Evolutionary conservation across 2,113 vertebrate species (phyloP).

Genomic region (Muntiacus reevesi): DNA sequence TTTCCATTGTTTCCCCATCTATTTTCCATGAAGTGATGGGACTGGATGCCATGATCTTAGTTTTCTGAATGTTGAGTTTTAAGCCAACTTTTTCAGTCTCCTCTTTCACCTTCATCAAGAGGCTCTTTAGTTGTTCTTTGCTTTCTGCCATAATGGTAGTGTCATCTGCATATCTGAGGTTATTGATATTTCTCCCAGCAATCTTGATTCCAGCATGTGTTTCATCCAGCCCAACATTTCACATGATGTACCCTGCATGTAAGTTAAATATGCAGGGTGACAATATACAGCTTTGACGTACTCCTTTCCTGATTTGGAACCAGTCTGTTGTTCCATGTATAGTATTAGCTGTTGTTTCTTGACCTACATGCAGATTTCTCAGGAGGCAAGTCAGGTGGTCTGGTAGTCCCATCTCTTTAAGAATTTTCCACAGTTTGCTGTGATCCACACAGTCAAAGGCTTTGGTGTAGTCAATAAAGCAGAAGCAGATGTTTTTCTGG

Average conservation of each 20-base stretch:
- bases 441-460: background rate
- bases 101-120: background rate
- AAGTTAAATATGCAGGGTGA: background rate
- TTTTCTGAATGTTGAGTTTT: background rate
- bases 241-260: background rate
- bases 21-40: background rate
- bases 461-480: background rate
- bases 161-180: background rate
- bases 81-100: background rate
- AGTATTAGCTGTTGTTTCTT: background rate
- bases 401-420: background rate
- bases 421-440: background rate
- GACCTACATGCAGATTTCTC: background rate
- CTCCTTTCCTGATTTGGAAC: background rate
- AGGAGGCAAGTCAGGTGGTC: background rate
- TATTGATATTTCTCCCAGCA: background rate
- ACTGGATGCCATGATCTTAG: background rate
- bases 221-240: background rate
- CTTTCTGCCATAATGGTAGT: background rate
- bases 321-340: background rate
- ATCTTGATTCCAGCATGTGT: background rate
- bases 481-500: background rate
- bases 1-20: background rate
- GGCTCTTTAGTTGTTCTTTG: background rate
- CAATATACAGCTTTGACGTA: background rate